phyloP scores from a whole-genome alignment of 2,113 vertebrate species.

The Bos javanicus region DNA sequence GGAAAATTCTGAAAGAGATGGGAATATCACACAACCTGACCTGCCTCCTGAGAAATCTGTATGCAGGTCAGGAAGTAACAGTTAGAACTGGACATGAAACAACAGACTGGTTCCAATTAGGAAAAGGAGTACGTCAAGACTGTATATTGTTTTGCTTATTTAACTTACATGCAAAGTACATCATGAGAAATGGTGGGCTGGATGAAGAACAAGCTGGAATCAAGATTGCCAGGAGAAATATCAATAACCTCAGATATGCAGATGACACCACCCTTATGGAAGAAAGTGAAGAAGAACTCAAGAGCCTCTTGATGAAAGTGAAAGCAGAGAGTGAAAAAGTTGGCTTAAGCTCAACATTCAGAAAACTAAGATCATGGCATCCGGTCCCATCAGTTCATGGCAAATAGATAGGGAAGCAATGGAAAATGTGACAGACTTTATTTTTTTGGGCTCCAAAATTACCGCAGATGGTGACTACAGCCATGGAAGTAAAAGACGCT shows the following conservation, averaged over 20 bases:
- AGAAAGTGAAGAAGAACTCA: neutral
- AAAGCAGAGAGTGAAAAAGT: neutral
- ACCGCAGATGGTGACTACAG: neutral
- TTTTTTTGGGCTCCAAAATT: neutral
- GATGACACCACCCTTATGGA: neutral
- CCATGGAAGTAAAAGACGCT: neutral
- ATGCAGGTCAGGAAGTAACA: neutral
- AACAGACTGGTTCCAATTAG: neutral
- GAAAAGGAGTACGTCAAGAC: neutral
- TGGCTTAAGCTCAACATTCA: neutral
- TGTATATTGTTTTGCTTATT: neutral
- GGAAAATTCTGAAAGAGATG: neutral
- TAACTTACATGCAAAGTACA: neutral
- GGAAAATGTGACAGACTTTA: neutral
- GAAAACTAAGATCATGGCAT: too few relatives aligned
- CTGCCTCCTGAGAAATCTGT: neutral
- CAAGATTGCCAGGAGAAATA: neutral
- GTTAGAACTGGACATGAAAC: neutral
- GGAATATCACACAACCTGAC: neutral
- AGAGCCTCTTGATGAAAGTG: neutral
- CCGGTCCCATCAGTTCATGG: neutral
- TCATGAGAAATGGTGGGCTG: neutral
- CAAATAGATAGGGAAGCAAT: neutral
- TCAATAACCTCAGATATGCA: neutral
- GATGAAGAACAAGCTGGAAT: neutral